These are phyloP conservation scores for Hypolimnas misippus DNA, from an alignment of 2,888 invertebrate species.

Conservation along the genomic window DNA sequence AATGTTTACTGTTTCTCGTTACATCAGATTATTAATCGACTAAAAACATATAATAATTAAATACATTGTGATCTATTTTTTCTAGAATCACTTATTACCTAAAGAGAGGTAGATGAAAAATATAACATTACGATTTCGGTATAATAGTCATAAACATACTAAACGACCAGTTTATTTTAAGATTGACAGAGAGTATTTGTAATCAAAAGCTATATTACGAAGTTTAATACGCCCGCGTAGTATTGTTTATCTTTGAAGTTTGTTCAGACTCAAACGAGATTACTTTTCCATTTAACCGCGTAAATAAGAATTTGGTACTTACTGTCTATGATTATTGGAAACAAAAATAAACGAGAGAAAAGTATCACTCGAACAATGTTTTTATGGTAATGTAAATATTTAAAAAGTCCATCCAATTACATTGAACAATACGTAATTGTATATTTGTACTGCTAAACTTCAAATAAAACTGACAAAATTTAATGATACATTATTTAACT, in stretches of 20 bases:
- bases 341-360: not conserved
- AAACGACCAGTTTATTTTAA: too few relatives aligned
- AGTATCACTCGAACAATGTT: not conserved
- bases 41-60: too few relatives aligned
- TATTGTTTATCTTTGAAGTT: constrained; percentile 28
- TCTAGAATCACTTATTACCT: too few relatives aligned
- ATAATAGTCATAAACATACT: too few relatives aligned
- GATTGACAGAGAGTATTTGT: constrained; percentile 33
- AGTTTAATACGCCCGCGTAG: constrained; percentile 35
- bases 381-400: not conserved
- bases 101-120: too few relatives aligned
- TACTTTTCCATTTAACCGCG: constrained; percentile 29
- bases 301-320: constrained; percentile 21
- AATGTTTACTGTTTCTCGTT: too few relatives aligned
- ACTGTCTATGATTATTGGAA: constrained; percentile 6
- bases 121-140: too few relatives aligned
- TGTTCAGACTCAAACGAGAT: constrained; percentile 25
- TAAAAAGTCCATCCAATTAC: not conserved
- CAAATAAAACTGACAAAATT: too few relatives aligned
- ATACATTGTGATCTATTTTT: too few relatives aligned
- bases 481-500: too few relatives aligned
- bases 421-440: not conserved
- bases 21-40: too few relatives aligned
- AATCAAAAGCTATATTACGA: constrained; percentile 36
- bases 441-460: too few relatives aligned